Conservation (phyloP, 2,888 invertebrate genomes). For the Eupithecia subfuscata region DNA sequence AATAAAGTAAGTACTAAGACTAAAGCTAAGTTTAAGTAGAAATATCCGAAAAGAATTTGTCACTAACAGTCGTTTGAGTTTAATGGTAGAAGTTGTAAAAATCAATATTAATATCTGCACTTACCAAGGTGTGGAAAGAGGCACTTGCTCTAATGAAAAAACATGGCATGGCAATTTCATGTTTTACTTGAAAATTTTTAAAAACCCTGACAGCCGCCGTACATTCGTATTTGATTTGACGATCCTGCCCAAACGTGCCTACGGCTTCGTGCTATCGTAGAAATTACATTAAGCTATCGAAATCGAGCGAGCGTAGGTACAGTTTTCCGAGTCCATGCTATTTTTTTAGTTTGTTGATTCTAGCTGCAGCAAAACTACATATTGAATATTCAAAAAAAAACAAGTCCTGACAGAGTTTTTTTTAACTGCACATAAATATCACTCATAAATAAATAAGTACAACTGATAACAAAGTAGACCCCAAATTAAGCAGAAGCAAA, state of each 20-base stretch:
- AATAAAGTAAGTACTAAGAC: too few species aligned
- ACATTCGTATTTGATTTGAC: background rate
- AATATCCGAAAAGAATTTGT: too few species aligned
- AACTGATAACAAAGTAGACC: background rate
- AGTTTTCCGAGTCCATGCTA: background rate
- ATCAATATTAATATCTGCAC: too few species aligned
- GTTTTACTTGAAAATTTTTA: background rate
- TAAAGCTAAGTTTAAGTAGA: too few species aligned
- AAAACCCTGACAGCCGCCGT: background rate
- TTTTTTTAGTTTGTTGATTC: background rate
- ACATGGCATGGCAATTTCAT: background rate
- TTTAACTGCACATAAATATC: background rate
- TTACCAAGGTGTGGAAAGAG: too few species aligned
- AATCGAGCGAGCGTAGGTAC: background rate
- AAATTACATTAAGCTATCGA: constrained; percentile 1
- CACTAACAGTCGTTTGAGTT: too few species aligned
- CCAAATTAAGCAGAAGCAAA: background rate
- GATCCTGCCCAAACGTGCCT: background rate
- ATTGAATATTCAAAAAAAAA: background rate
- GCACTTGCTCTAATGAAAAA: too few species aligned
- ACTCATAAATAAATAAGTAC: background rate
- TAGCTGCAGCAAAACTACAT: background rate
- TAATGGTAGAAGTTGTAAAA: too few species aligned
- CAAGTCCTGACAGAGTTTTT: background rate
- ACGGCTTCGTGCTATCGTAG: background rate